phyloP scores from a whole-genome alignment of 2,888 invertebrate genomes.

The Iphiclides podalirius region DNA sequence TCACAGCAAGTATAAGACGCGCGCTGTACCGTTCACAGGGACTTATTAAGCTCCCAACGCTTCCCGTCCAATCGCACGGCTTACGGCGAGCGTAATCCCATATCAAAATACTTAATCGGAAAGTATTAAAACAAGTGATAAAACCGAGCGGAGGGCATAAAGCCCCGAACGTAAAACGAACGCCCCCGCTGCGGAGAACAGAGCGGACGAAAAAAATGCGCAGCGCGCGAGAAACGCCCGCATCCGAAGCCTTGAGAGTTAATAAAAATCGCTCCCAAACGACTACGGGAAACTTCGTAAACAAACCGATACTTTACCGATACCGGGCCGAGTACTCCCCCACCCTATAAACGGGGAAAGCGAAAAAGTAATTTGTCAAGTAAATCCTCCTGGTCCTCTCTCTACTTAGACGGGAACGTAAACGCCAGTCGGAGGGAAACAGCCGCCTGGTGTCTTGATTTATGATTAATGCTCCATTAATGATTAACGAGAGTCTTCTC shows the following conservation, averaged over 20 bases:
- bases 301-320: slow-evolving; percentile 58
- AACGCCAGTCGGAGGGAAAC: slow-evolving; percentile 36
- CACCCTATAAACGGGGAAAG: slow-evolving; percentile 56
- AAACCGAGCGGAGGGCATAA: slow-evolving; percentile 56
- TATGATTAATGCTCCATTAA: slow-evolving; percentile 60
- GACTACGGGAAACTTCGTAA: slow-evolving; percentile 64
- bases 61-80: slow-evolving; percentile 1
- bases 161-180: slow-evolving; percentile 54
- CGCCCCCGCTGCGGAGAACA: slow-evolving; percentile 23
- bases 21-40: not conserved
- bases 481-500: slow-evolving; percentile 49
- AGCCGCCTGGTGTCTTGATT: slow-evolving; percentile 35
- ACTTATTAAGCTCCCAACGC: not conserved
- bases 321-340: slow-evolving; percentile 39
- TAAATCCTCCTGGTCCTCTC: slow-evolving; percentile 59
- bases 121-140: slow-evolving; percentile 57
- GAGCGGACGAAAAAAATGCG: slow-evolving; percentile 40
- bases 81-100: slow-evolving; percentile 17
- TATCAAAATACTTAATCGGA: slow-evolving; percentile 40
- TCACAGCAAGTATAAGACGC: not conserved
- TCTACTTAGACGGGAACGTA: slow-evolving; percentile 49
- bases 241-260: slow-evolving; percentile 56
- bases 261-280: slow-evolving; percentile 74
- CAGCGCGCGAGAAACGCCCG: slow-evolving; percentile 43
- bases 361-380: slow-evolving; percentile 76